A percentile compares a stretch with the other conserved stretches of the same genome.
Conservation (phyloP, 2,797 vertebrate genomes). For the Hipposideros larvatus region DNA sequence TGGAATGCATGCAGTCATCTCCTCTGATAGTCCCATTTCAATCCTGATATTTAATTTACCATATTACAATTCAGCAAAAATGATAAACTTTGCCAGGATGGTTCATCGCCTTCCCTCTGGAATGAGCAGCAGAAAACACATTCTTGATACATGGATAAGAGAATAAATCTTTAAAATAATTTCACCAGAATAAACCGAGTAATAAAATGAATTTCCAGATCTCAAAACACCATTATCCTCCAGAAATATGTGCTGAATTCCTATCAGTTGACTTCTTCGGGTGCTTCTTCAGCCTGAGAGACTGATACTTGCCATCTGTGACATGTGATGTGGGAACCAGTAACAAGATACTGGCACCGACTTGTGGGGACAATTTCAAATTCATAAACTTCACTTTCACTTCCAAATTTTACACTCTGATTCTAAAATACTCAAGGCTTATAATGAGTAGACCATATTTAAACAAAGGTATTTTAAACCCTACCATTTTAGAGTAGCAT, state of each 20-base stretch:
- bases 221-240: neutral
- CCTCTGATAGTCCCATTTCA: conserved; percentile 12
- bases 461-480: neutral
- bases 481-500: neutral
- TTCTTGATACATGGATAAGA: conserved; percentile 48
- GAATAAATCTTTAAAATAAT: conserved; percentile 67
- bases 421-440: neutral
- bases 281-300: conserved; percentile 10
- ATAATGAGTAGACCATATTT: neutral
- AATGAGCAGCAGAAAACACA: conserved; percentile 45
- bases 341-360: neutral
- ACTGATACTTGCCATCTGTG: neutral
- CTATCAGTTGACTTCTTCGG: neutral
- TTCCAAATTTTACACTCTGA: neutral
- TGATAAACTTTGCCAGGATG: neutral
- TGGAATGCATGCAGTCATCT: neutral
- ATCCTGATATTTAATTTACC: conserved; percentile 38
- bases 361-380: conserved; percentile 13
- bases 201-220: conserved; percentile 68
- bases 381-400: neutral
- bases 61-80: neutral
- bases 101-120: conserved; percentile 29
- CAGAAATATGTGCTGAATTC: conserved; percentile 7
- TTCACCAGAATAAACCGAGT: conserved; percentile 55
- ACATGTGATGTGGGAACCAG: neutral